phyloP scores from a whole-genome alignment of 2,797 vertebrate genomes.

The Erethizon dorsatum region DNA sequence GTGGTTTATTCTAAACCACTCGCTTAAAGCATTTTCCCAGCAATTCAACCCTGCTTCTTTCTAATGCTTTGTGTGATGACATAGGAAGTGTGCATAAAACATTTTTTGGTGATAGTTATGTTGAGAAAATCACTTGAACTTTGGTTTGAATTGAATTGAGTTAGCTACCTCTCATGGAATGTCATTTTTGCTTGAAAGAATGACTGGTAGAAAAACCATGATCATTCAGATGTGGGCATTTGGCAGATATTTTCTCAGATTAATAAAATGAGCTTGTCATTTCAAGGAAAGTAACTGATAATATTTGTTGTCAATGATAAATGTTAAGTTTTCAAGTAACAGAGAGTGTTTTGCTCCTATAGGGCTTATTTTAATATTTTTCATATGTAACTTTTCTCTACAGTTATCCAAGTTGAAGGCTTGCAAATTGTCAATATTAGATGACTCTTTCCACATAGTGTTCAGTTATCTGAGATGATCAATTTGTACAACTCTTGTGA shows the following conservation, averaged over 20 bases:
- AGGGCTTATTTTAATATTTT: slow-evolving; percentile 25
- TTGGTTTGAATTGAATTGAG: slow-evolving; percentile 16
- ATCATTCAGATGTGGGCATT: not conserved
- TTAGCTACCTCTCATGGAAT: not conserved
- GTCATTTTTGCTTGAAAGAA: not conserved
- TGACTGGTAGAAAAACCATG: not conserved
- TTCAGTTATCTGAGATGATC: not conserved
- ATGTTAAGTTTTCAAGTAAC: slow-evolving; percentile 42
- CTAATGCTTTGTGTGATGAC: not conserved
- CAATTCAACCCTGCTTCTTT: not conserved
- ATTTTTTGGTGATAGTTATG: not conserved
- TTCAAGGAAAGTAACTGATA: slow-evolving; percentile 34
- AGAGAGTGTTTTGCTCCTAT: not conserved
- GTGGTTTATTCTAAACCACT: not conserved
- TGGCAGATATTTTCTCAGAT: slow-evolving; percentile 45
- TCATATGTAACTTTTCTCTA: slow-evolving; percentile 12
- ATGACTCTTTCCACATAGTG: not conserved
- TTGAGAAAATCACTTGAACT: slow-evolving; percentile 15
- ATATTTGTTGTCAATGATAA: slow-evolving; percentile 44
- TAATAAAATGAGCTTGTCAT: not conserved
- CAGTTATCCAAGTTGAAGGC: not conserved
- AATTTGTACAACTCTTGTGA: not conserved
- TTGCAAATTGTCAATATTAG: slow-evolving; percentile 20
- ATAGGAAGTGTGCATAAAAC: not conserved
- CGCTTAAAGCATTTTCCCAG: not conserved